A percentile compares a stretch with the other conserved stretches of the same genome.
These are phyloP conservation scores for Drosophila novamexicana DNA, from an alignment of 1,140 invertebrate species.

Conservation along the genomic window DNA sequence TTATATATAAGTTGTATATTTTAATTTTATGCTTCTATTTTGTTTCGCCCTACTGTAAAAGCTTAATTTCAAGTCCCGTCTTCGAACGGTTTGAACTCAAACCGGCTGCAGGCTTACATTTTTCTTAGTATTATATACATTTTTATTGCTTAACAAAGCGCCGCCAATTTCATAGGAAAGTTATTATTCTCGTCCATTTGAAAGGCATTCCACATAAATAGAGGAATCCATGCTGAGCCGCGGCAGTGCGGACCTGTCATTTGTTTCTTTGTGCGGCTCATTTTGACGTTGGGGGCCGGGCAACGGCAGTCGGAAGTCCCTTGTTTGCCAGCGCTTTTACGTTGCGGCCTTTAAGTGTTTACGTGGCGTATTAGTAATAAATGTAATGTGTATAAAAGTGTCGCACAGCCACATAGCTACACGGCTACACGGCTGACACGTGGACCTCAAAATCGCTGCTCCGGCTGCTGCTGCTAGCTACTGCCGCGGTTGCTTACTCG, in stretches of 20 bases:
- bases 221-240: slow-evolving; percentile 3
- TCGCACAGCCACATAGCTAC: slow-evolving; percentile 19
- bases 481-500: slow-evolving; percentile 13
- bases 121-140: not conserved
- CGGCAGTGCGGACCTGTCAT: slow-evolving; percentile 17
- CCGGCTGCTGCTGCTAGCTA: not conserved
- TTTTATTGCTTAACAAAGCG: not conserved
- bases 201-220: slow-evolving; percentile 15
- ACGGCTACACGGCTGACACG: not conserved
- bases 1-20: no score
- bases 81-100: no score
- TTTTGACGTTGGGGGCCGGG: slow-evolving; percentile 39
- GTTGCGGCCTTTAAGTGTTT: slow-evolving; percentile 70
- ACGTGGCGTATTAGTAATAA: slow-evolving; percentile 82
- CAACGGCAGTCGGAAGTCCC: slow-evolving; percentile 57
- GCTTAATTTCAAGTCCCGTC: no score
- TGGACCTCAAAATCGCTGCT: slow-evolving; percentile 14
- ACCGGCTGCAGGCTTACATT: no score
- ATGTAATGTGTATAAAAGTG: slow-evolving; percentile 76
- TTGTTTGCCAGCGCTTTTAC: slow-evolving; percentile 59
- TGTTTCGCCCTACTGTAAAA: no score
- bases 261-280: slow-evolving; percentile 52
- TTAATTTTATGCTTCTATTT: no score
- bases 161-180: not conserved
- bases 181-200: not conserved